Percentiles rank a stretch among this genome's conserved stretches.
phyloP scores from a whole-genome alignment of 2,888 invertebrate species.

The Cephus runcator region DNA sequence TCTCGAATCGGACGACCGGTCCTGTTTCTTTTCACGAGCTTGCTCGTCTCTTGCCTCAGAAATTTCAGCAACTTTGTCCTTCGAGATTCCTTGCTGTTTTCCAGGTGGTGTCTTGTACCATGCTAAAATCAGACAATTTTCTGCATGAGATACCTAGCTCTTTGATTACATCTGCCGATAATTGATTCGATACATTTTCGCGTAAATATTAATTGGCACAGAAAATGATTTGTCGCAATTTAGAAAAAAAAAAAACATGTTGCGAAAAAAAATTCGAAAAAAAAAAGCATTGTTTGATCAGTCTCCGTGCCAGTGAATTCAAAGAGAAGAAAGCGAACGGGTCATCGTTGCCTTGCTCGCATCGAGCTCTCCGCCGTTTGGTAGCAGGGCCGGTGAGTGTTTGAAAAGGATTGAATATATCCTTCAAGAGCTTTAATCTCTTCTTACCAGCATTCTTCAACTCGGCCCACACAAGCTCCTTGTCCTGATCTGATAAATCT shows the following conservation, averaged over 20 bases:
- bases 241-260: not conserved
- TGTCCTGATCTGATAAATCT: conserved; percentile 74
- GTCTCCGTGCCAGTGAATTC: not conserved
- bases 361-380: not conserved
- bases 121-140: not conserved
- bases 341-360: not conserved
- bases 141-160: not conserved
- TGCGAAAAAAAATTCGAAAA: not conserved
- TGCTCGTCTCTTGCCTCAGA: not conserved
- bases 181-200: not conserved
- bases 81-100: not conserved
- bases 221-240: not conserved
- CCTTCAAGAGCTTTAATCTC: not conserved
- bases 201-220: not conserved
- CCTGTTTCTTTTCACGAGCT: not conserved
- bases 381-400: not conserved
- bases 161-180: not conserved
- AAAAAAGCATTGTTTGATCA: not conserved
- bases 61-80: not conserved
- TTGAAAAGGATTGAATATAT: not conserved
- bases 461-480: conserved; percentile 72
- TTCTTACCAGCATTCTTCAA: conserved; percentile 69
- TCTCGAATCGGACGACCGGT: not conserved
- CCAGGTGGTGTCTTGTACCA: not conserved
- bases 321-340: not conserved